Evolutionary conservation across 1,140 invertebrate species (phyloP).

Genomic region (Heliothis virescens): DNA sequence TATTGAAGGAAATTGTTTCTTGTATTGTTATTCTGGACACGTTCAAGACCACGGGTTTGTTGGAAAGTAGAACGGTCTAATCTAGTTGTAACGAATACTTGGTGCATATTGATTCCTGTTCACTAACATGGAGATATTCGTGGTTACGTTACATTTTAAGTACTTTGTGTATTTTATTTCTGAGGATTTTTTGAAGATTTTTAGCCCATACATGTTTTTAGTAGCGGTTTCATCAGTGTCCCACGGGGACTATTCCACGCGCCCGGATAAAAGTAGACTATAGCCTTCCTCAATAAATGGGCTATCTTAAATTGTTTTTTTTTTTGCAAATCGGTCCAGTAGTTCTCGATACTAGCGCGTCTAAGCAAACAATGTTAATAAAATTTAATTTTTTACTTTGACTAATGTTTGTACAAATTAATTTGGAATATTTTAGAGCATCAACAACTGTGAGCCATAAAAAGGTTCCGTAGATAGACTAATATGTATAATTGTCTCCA

Average conservation of each 20-base stretch:
- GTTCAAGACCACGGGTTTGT: conserved; percentile 15
- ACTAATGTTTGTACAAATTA: too few species aligned
- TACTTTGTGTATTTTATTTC: background rate
- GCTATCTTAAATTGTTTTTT: too few species aligned
- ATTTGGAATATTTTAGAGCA: too few species aligned
- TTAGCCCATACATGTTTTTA: background rate
- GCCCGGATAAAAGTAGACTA: too few species aligned
- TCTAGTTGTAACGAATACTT: background rate
- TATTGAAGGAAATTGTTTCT: conserved; percentile 39
- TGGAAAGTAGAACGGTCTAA: conserved; percentile 5
- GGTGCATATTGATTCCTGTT: background rate
- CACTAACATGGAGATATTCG: background rate
- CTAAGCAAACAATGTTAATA: too few species aligned
- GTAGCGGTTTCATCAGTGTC: too few species aligned
- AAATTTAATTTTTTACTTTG: too few species aligned
- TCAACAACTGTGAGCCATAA: background rate
- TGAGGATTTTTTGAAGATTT: background rate
- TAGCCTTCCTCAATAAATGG: too few species aligned
- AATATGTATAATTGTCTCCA: background rate
- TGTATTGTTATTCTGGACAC: conserved; percentile 11
- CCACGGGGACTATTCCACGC: too few species aligned
- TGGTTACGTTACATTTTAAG: too few species aligned
- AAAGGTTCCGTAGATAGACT: background rate
- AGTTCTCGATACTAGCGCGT: too few species aligned
- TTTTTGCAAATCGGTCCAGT: too few species aligned